Base-by-base conservation (phyloP, 2,888 invertebrate species). In the Rhopalosiphum nymphaeae region DNA sequence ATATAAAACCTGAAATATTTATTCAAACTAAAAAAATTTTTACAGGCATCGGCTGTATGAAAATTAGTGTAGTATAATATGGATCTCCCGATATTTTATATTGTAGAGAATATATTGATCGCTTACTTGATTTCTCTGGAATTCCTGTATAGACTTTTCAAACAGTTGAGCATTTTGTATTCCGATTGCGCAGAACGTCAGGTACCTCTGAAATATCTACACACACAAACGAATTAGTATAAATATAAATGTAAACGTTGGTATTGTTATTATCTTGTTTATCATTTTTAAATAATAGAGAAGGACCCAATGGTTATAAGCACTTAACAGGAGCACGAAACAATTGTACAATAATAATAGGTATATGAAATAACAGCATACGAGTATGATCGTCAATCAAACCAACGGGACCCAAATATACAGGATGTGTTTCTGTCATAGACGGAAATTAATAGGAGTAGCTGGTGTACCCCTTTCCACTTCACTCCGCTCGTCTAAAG, bases 131-230 rank as follows among this genome's bases (percentile, higher is more conserved):
- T 99, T 99, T 95, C 99, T 97, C 95, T 98, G 97, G 96, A 98
- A 99, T 96, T 99, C 99, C 95, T 98, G 97, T 29, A 99, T 98
- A 57, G 99, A 99, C 95, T 99, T 97, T 96, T 99, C 99, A 96
- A 99, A 99, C 46, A 99, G 97, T 96, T 99, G 99, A 49, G 99
- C 99, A 96, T 99, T 99, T 96, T 99, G 99, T 95, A 98, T 97
- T n/a, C 98, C 99, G 95, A 99, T 99, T 46, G 99, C 99, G 96
- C 99, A 99, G 96, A 99, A 99, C 42, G 98, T 99, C 95, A 99
- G 97, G 95, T 97, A 97, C 95, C 97, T 96, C 95, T 96, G 95
- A 95, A 96, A 96, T 29, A 96, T 96, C 97, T 97, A 95, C 10
- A 94, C 94, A 90, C 42, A 88, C 42, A 87, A 90, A 87, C 25